These are phyloP conservation scores for Podarcis cretensis DNA, from an alignment of 2,113 vertebrate species.

Conservation along the genomic window DNA sequence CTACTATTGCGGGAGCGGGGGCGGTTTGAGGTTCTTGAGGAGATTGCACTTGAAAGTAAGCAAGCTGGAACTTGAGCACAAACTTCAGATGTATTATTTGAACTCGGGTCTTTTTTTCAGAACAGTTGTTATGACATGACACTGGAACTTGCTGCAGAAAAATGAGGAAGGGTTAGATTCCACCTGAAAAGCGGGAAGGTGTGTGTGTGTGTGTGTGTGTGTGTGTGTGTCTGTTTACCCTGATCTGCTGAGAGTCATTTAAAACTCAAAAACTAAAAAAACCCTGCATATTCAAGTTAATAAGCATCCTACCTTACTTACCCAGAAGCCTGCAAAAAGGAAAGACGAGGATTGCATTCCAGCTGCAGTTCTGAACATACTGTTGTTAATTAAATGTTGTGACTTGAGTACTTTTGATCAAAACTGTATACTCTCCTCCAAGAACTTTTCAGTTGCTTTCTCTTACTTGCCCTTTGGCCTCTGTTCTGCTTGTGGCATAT, in stretches of 20 bases:
- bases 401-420: background rate
- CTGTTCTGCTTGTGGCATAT: conserved; percentile 4
- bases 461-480: background rate
- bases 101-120: conserved; percentile 5
- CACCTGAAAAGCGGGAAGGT: background rate
- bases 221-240: background rate
- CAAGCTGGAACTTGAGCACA: conserved; percentile 21
- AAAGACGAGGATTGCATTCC: background rate
- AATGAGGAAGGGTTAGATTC: background rate
- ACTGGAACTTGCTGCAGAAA: background rate
- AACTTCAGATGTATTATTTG: conserved; percentile 19
- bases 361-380: conserved; percentile 1
- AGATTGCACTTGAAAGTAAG: background rate
- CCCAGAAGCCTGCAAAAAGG: background rate
- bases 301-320: background rate
- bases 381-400: conserved; percentile 22
- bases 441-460: background rate
- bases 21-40: background rate
- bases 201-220: too few species aligned
- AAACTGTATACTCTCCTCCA: background rate
- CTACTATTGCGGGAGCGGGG: background rate
- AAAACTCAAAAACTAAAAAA: background rate
- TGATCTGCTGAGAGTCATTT: conserved; percentile 3
- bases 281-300: background rate
- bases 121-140: background rate